Conservation (phyloP, 1,140 invertebrate species). For the Neodiprion virginianus region DNA sequence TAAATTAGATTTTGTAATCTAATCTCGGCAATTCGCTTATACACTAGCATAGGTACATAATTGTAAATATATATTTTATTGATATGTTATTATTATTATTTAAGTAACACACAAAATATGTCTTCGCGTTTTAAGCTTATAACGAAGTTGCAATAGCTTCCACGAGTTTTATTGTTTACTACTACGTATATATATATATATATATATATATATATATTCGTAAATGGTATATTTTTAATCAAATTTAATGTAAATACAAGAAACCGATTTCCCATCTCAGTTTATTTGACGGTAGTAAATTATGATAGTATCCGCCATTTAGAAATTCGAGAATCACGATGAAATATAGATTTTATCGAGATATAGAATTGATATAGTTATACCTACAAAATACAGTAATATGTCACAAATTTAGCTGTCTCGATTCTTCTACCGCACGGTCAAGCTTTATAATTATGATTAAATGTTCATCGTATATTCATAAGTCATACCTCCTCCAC, state of each 20-base stretch:
- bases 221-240: neutral
- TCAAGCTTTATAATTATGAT: no score
- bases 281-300: neutral
- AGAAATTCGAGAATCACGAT: neutral
- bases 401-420: no score
- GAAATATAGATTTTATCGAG: neutral
- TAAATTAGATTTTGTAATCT: no score
- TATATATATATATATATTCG: neutral
- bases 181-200: neutral
- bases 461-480: no score
- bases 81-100: neutral
- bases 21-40: no score
- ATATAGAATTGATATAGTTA: neutral
- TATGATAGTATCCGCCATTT: neutral
- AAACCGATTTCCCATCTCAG: neutral
- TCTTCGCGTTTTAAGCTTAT: neutral
- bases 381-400: neutral
- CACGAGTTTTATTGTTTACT: neutral
- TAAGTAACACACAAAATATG: neutral
- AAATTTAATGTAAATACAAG: neutral
- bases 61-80: conserved; percentile 1
- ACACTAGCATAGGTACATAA: neutral
- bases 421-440: no score
- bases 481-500: no score
- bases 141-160: neutral